These are phyloP conservation scores for Lophotriccus pileatus DNA, from an alignment of 2,797 vertebrate genomes.

Conservation along the genomic window DNA sequence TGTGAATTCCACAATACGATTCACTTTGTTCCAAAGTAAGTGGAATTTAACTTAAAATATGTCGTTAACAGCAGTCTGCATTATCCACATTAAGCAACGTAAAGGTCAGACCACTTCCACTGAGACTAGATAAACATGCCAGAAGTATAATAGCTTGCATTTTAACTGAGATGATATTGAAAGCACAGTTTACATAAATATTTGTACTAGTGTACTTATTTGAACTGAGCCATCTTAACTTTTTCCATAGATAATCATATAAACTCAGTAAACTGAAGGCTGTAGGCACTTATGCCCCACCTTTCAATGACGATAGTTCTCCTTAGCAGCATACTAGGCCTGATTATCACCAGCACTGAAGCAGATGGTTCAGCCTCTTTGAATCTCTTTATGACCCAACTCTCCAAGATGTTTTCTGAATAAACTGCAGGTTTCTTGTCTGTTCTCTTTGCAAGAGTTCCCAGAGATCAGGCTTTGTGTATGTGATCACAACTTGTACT, in stretches of 20 bases:
- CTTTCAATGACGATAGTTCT: neutral
- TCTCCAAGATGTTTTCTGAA: neutral
- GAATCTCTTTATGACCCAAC: neutral
- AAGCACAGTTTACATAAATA: neutral
- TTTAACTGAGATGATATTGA: neutral
- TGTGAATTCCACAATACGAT: neutral
- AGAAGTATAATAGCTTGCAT: neutral
- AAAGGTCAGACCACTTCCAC: neutral
- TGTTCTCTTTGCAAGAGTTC: neutral
- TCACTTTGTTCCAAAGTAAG: neutral
- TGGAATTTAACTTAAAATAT: neutral
- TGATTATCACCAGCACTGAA: neutral
- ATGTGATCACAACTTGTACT: rapidly evolving
- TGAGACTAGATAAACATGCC: neutral
- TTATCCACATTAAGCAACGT: rapidly evolving
- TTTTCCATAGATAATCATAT: neutral
- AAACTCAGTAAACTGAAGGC: neutral
- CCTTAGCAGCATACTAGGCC: neutral
- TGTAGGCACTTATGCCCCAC: neutral
- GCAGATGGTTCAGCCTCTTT: neutral
- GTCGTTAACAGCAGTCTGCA: neutral
- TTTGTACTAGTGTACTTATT: neutral
- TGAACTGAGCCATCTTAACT: neutral
- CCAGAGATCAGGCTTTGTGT: neutral
- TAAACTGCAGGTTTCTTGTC: neutral